Base-by-base conservation (phyloP, 2,113 vertebrate species). In the Orycteropus afer region DNA sequence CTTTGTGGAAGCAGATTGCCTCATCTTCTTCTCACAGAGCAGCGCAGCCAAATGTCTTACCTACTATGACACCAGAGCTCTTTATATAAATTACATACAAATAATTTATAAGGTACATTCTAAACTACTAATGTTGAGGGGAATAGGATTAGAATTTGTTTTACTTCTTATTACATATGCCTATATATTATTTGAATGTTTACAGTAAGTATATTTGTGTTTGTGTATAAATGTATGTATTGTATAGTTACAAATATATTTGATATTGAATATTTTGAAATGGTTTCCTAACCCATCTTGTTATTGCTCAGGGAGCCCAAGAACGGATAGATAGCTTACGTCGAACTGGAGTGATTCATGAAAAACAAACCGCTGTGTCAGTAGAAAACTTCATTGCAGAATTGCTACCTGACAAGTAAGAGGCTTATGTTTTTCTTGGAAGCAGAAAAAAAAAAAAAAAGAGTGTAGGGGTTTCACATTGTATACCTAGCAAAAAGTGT, bases 301-400 rank as follows among this genome's bases (percentile, higher is more conserved):
- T 96, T 98, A 7, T 84, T 49, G 0, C 86, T 74, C 94, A 99
- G 99, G 99, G 99, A 8, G 99, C 99, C 84, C 99, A 99, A 97
- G 99, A 99, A 95, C 99, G 99, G 74, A 99, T 99, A 84, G 99
- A 99, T 94, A 98, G 99, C 86, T 98, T 99, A 88, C 99, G 99
- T 65, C 98, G 99, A 3, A 91, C 97, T 0, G 99, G 99, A 27
- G 97, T 99, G 65, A 99, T 99, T 96, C 99, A 99, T 5, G 99
- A 99, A 97, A 99, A 99, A 81, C 99, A 99, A 97, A 99, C 99
- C 0, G 99, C 99, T 63, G 99, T 99, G 53, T 99, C 99, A 0
- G 97, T 99, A 94, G 99, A 99, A 97, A 99, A 98, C 98, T 99
- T 99, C 97, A 99, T 99, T n/a, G 99, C 99, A 27, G 99, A 99